Conservation (phyloP, 2,113 vertebrate genomes). For the Turdus rufiventris region DNA sequence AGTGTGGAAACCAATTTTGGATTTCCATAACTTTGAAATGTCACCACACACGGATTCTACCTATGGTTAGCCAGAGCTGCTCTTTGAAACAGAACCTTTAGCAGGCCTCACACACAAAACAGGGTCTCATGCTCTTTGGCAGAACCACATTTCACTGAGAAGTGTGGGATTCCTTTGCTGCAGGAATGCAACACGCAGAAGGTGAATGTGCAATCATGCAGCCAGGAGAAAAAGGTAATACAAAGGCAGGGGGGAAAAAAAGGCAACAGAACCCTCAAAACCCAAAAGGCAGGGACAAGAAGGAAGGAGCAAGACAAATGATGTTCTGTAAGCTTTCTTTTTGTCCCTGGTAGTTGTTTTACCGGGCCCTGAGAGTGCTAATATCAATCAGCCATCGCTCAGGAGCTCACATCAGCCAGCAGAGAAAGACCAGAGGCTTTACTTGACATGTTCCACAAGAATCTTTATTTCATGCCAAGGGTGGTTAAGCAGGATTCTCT, state of each 20-base stretch:
- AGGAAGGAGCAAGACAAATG: neutral
- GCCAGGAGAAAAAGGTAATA: neutral
- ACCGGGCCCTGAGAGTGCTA: no score
- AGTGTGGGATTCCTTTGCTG: neutral
- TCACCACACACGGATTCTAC: neutral
- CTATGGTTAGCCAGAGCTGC: neutral
- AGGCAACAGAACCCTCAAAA: neutral
- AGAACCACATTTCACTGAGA: neutral
- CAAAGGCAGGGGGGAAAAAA: neutral
- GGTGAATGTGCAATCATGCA: neutral
- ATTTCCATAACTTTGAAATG: conserved; percentile 51
- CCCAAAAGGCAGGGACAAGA: neutral
- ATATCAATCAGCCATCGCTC: no score
- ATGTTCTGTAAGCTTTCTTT: neutral
- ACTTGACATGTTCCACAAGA: no score
- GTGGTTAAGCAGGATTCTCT: no score
- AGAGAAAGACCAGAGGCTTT: no score
- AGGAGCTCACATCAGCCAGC: no score
- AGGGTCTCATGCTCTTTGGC: neutral
- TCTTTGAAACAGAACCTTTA: neutral
- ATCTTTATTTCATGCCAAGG: no score
- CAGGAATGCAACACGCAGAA: neutral
- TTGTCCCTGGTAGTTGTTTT: no score
- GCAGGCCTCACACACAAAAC: neutral
- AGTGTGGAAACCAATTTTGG: neutral